Evolutionary conservation across 2,888 invertebrate species (phyloP), one percentile per base, ranked within the genome.

Genomic region (Nemotelus pantherinus): DNA sequence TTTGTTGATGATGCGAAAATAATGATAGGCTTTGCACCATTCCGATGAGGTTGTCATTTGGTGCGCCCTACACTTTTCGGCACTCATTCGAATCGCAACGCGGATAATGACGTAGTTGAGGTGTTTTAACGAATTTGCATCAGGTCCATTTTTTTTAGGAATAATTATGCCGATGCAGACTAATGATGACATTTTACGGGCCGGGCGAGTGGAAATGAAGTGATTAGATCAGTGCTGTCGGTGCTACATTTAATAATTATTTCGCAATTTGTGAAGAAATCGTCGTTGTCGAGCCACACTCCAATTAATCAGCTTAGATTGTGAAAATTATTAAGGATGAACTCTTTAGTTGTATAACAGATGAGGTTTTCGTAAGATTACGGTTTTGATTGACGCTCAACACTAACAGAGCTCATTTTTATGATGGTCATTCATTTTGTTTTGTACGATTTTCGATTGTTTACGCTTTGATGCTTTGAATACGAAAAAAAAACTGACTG

Each of bases 1-100:
- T 86, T 79, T 79, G 75, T 75, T 74, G 65, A 55, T 79, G 78
- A 79, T 79, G 78, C 72, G 79, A 78, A 79, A 78, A 79, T 79
- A 79, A 79, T 79, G 70, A 77, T 70, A 70, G 70, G 47, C 58
- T 58, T 77, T n/a, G 70, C 70, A 55, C 50, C 39, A 48, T 41
- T 58, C 48, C 48, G 63, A 74, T 60, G 74, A 60, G 60, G 60
- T 74, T 74, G 74, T 74, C 74, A 74, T 74, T 74, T 74, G 60
- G 48, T 10, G 47, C 48, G 50, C 10, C 39, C 50, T 53, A 43
- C 53, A 70, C 70, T 60, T 74, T 74, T 74, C 74, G 60, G 74
- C 74, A 74, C 60, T 74, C 48, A 43, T 10, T 44, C 7, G 44
- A 3, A 9, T 6, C 10, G 10, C 45, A 64, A 57, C 25, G 48